Percentiles rank a stretch among this genome's conserved stretches.
phyloP scores from a whole-genome alignment of 2,113 vertebrate genomes.

The Peromyscus leucopus region DNA sequence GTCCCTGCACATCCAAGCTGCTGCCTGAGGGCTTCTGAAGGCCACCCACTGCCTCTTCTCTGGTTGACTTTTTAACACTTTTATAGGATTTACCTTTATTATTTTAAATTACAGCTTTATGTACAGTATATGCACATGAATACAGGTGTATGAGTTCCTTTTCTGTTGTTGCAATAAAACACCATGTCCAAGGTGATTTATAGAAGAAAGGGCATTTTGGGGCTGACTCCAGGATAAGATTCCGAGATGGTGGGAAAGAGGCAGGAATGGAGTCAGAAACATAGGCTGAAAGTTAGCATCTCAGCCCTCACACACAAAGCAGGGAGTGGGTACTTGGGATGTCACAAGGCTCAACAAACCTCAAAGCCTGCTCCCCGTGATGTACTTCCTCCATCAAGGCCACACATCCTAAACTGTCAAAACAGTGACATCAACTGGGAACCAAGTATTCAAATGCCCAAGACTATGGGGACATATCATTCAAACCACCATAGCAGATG shows the following conservation, averaged over 20 bases:
- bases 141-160: neutral
- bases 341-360: neutral
- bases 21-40: neutral
- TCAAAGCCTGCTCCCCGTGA: neutral
- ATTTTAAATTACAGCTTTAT: neutral
- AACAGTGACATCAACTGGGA: neutral
- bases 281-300: neutral
- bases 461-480: neutral
- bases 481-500: neutral
- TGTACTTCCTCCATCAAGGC: neutral
- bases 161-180: neutral
- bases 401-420: neutral
- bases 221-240: neutral
- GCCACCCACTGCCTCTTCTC: neutral
- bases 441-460: neutral
- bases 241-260: neutral
- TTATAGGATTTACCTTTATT: neutral
- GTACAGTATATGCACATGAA: too few relatives aligned
- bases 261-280: neutral
- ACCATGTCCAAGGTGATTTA: neutral
- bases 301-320: neutral
- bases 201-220: neutral
- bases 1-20: neutral
- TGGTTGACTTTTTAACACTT: neutral
- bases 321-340: accelerated